Evolutionary conservation across 2,888 invertebrate species (phyloP).

Genomic region (Coelogynopora nodosa): DNA sequence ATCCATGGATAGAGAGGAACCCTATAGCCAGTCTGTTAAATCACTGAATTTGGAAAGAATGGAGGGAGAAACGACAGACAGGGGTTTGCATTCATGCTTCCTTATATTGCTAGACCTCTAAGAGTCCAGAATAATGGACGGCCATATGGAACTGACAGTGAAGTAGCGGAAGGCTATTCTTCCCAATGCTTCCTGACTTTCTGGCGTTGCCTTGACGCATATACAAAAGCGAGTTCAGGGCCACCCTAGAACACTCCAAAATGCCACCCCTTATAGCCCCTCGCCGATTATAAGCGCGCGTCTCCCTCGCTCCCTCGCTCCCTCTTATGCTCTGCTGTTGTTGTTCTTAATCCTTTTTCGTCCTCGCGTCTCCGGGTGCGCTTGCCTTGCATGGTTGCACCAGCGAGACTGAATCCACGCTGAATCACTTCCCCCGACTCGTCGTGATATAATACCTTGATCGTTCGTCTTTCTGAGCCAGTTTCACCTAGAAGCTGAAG

Average conservation of each 20-base stretch:
- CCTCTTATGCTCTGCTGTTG: not conserved
- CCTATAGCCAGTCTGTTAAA: too few relatives aligned
- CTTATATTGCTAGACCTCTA: too few relatives aligned
- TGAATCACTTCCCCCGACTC: not conserved
- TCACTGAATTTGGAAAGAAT: too few relatives aligned
- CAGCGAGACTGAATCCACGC: not conserved
- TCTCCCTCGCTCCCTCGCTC: not conserved
- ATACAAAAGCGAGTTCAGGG: not conserved
- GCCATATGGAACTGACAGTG: slow-evolving; percentile 8
- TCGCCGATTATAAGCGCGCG: too few relatives aligned
- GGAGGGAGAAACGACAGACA: too few relatives aligned
- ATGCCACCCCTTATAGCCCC: not conserved
- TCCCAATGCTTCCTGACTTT: slow-evolving; percentile 3
- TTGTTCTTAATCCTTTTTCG: not conserved
- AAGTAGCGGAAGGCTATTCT: slow-evolving; percentile 19
- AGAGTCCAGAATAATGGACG: slow-evolving; percentile 9
- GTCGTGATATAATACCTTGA: not conserved
- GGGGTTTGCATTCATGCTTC: too few relatives aligned
- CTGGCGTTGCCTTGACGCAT: slow-evolving; percentile 7
- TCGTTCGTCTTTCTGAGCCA: not conserved
- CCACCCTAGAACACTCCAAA: not conserved
- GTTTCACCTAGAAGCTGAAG: not conserved
- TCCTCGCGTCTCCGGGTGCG: not conserved
- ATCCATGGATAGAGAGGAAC: too few relatives aligned
- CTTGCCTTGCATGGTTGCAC: slow-evolving; percentile 11